phyloP scores from a whole-genome alignment of 2,888 invertebrate genomes.

The Eupithecia pulchellata region DNA sequence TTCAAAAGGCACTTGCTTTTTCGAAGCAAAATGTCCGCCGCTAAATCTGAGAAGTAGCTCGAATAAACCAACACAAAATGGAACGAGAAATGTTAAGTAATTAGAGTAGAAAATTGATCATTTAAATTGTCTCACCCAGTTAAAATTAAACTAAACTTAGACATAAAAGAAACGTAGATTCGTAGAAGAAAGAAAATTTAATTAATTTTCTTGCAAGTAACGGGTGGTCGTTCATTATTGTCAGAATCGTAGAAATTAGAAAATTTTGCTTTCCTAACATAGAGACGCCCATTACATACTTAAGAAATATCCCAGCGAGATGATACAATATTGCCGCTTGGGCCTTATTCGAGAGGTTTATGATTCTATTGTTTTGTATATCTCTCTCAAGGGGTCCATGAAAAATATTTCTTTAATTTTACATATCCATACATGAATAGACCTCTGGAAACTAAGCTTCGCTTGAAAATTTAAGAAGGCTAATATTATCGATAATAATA shows the following conservation, averaged over 20 bases:
- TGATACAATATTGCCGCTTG: background rate
- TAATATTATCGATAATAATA: no score
- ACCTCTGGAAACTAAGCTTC: no score
- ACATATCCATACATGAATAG: no score
- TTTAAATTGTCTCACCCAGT: constrained; percentile 35
- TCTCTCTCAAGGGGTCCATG: no score
- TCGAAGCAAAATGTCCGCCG: no score
- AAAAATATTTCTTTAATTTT: no score
- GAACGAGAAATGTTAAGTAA: constrained; percentile 25
- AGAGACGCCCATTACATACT: constrained; percentile 1
- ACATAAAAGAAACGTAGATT: constrained; percentile 34
- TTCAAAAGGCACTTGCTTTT: no score
- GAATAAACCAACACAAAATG: background rate
- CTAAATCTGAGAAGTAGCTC: no score
- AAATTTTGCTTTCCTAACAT: constrained; percentile 12
- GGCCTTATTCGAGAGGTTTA: no score
- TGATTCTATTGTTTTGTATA: no score
- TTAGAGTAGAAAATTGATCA: constrained; percentile 30
- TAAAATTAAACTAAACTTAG: constrained; percentile 38
- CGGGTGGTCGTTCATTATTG: constrained; percentile 38
- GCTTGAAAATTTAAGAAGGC: no score
- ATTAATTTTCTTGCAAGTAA: constrained; percentile 42
- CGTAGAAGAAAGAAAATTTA: constrained; percentile 41
- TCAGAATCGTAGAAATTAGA: constrained; percentile 17
- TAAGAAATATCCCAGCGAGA: background rate